Evolutionary conservation across 2,888 invertebrate genomes (phyloP), one percentile per base, ranked within the genome.

Genomic region (Eristalis arbustorum): DNA sequence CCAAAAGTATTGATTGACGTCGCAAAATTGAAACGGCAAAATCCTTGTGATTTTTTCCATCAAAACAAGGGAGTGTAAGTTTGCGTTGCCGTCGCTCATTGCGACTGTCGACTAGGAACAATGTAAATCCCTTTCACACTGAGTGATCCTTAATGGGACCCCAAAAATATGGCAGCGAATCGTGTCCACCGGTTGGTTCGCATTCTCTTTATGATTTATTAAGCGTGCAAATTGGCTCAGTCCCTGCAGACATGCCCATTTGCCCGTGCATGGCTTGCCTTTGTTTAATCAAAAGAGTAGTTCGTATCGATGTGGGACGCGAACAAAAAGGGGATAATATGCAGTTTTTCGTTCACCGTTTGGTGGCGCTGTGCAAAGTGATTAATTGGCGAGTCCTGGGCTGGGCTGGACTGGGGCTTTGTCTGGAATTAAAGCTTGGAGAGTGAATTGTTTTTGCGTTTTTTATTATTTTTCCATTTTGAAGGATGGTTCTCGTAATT

Each of bases 1-100:
- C 37, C 18, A 59, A 42, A 67, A n/a, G 14, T 82, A 85, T 82
- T 74, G 82, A 77, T 85, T 85, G 72, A 81, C 76, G 75, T 66
- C 57, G 49, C 49, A 18, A 49, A 66, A 68, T 72, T 40, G 23
- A 59, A 23, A 59, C 23, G 59, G 14, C 25, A 14, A 49, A 49
- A 8, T 49, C 49, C 59, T 59, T 59, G 14, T 59, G 59, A 59
- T 59, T 59, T 49, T 59, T 59, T 11, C n/a, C 25, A 59, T 10
- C 13, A 13, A 23, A 59, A 59, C 25, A 28, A 14, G 59, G 25
- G 25, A 59, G 25, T 59, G 25, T 59, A 59, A 31, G 8, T 8
- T 31, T 8, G 6, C 31, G 31, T 31, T 31, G 31, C 31, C 31
- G 31, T 10, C 8, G 25, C 37, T 49, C 8, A 2, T n/a, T 42